These are phyloP conservation scores for Acanthis flammea DNA, from an alignment of 2,797 vertebrate species.

Conservation along the genomic window DNA sequence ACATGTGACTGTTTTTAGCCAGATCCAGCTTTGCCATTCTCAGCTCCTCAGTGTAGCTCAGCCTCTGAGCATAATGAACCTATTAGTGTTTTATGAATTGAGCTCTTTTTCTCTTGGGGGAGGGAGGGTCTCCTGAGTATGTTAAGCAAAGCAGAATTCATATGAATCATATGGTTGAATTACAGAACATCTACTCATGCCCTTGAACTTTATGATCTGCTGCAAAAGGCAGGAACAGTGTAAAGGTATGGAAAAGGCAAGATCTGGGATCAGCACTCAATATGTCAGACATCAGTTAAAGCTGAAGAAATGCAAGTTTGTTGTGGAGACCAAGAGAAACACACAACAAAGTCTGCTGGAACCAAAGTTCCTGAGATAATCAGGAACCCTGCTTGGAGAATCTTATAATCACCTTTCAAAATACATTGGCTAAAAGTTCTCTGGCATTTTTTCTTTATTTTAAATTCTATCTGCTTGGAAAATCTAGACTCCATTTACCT, in stretches of 20 bases:
- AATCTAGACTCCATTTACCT: background rate
- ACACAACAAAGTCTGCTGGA: background rate
- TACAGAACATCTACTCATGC: constrained; percentile 25
- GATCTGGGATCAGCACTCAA: background rate
- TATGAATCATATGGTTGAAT: constrained; percentile 60
- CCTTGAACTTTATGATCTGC: constrained; percentile 66
- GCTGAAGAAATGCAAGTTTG: background rate
- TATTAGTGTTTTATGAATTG: constrained; percentile 61
- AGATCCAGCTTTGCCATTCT: background rate
- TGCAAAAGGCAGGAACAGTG: background rate
- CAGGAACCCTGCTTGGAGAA: background rate
- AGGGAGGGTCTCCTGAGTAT: constrained; percentile 1
- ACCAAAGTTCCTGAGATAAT: background rate
- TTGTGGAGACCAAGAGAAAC: constrained; percentile 8
- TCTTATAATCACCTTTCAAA: background rate
- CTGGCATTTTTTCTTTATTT: background rate
- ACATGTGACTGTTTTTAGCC: background rate
- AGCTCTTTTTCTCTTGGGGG: constrained; percentile 28
- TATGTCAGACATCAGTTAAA: constrained; percentile 8
- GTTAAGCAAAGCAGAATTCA: constrained; percentile 54
- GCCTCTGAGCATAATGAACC: constrained; percentile 40
- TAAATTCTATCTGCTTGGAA: background rate
- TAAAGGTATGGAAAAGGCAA: constrained; percentile 1
- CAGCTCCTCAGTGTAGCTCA: background rate
- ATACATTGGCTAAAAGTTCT: background rate